Base-by-base conservation (phyloP, 1,140 invertebrate genomes). In the Linepithema humile region DNA sequence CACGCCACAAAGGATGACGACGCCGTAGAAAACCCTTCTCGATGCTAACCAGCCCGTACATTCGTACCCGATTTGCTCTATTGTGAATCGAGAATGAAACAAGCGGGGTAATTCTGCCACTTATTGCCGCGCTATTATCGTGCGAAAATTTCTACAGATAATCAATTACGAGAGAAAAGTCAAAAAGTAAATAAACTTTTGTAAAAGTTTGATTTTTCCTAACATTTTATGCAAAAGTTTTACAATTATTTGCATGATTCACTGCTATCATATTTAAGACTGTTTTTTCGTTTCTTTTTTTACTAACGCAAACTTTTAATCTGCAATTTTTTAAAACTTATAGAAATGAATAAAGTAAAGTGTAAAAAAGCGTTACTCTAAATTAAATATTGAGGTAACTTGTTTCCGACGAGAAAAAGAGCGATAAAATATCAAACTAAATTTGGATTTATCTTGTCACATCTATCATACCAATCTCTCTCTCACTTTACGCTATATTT, bases 1-100 rank as follows among this genome's bases (percentile, higher is more conserved):
- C 45, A 23, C 17, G 40, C 26, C 74, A 82, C 83, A 86, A 86
- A 86, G 78, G 59, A 73, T 6, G 74, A 38, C 53, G 59, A 50
- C 48, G 74, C 40, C 43, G 23, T 26, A 12, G 20, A 83, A 64
- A 72, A 72, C 50, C 50, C 35, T 26, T 26, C 29, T 43, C 35
- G 4, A 45, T 85, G 60, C 74, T 69, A 74, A 84, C 64, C 55
- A 82, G 65, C 10, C 32, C 69, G 26, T 67, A 48, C 59, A 64
- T 69, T 55, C 45, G 2, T 70, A 62, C 6, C 45, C 40, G 55
- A 78, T 59, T 84, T 78, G 32, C 45, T 62, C 40, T 60, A 48
- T 20, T 17, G 48, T 29, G 77, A 17, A 20, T 82, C 50, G 15
- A 65, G 23, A 70, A 20, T 50, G 45, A 82, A 53, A 80, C 75